Conservation (phyloP, 2,888 invertebrate genomes). For the Trissonchulus latispiculum region DNA sequence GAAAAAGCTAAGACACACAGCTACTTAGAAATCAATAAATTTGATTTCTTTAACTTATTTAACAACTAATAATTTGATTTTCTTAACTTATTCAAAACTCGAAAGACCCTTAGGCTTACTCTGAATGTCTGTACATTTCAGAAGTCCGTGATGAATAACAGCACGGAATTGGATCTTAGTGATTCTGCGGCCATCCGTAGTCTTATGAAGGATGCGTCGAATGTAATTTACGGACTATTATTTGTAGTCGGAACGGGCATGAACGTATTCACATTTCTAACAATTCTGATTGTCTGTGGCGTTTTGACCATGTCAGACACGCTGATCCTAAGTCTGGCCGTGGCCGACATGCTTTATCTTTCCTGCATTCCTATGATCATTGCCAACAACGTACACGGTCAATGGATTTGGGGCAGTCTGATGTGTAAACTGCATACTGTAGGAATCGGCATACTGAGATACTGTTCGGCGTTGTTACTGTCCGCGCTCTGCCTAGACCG, state of each 20-base stretch:
- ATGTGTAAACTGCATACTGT: conserved; percentile 11
- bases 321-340: conserved; percentile 7
- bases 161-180: too few relatives aligned
- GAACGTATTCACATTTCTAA: background rate
- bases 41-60: too few relatives aligned
- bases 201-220: too few relatives aligned
- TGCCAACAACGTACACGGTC: background rate
- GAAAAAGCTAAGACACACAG: too few relatives aligned
- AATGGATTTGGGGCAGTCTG: conserved; percentile 3
- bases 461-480: background rate
- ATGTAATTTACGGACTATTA: background rate
- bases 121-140: too few relatives aligned
- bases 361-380: conserved; percentile 11
- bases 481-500: conserved; percentile 8
- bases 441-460: background rate
- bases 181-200: too few relatives aligned
- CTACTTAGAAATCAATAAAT: too few relatives aligned
- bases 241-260: background rate
- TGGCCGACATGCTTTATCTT: conserved; percentile 2
- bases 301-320: background rate
- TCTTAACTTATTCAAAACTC: too few relatives aligned
- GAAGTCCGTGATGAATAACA: too few relatives aligned
- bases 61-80: too few relatives aligned
- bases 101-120: too few relatives aligned
- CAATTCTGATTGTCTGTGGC: background rate